Evolutionary conservation across 2,113 vertebrate species (phyloP).

Genomic region (Oncorhynchus keta): DNA sequence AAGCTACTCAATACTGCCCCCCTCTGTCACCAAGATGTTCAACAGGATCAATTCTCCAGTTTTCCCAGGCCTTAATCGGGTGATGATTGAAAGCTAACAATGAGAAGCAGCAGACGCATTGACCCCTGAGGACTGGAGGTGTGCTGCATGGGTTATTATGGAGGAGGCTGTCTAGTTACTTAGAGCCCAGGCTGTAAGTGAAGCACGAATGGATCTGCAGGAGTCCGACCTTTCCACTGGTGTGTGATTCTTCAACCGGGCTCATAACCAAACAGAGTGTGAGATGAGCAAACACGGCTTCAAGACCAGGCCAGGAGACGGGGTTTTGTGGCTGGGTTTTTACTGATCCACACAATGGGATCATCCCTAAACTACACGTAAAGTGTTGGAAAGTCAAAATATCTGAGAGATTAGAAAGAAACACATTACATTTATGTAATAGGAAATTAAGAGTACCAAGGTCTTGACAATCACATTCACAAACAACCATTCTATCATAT

Average conservation of each 20-base stretch:
- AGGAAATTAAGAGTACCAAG: too few relatives aligned
- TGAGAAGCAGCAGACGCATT: not conserved
- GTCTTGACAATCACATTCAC: too few relatives aligned
- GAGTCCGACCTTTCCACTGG: slow-evolving; percentile 1
- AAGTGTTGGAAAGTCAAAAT: too few relatives aligned
- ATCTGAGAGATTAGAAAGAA: too few relatives aligned
- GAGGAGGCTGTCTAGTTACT: not conserved
- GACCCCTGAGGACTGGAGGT: not conserved
- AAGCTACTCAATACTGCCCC: too few relatives aligned
- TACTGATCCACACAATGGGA: too few relatives aligned
- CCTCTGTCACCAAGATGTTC: too few relatives aligned
- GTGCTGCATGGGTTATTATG: not conserved
- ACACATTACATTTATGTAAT: too few relatives aligned
- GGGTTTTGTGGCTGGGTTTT: too few relatives aligned
- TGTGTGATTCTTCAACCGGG: slow-evolving; percentile 12
- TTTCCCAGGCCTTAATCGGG: not conserved
- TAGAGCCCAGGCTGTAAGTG: not conserved
- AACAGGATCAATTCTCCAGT: not conserved
- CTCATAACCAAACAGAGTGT: slow-evolving; percentile 27
- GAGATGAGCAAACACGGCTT: slow-evolving; percentile 24
- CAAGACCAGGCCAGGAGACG: not conserved
- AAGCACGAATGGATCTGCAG: too few relatives aligned
- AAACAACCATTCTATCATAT: too few relatives aligned
- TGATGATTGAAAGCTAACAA: not conserved
- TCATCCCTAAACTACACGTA: too few relatives aligned